Evolutionary conservation across 1,140 invertebrate genomes (phyloP).

Genomic region (Brachionus sp.): DNA sequence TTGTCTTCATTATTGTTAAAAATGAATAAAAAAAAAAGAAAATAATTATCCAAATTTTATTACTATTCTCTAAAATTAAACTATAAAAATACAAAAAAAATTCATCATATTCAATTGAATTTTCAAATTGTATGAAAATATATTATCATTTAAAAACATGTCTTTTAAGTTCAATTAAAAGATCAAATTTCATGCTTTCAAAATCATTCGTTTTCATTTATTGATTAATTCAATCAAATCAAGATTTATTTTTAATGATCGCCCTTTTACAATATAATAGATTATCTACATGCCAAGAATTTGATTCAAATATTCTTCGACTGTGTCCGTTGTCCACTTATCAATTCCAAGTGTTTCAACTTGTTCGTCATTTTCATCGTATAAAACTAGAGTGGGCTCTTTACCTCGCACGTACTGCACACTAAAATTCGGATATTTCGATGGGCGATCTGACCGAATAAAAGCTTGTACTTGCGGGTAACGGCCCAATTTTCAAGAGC

Average conservation of each 20-base stretch:
- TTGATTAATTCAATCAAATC: conserved; percentile 38
- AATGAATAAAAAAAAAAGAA: too few relatives aligned
- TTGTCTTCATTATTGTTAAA: too few relatives aligned
- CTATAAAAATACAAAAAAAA: conserved; percentile 1
- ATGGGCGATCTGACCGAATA: conserved; percentile 78
- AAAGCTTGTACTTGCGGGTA: conserved; percentile 84
- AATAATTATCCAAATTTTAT: too few relatives aligned
- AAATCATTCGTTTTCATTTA: conserved; percentile 2
- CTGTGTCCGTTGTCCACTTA: conserved; percentile 92
- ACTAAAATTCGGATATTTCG: conserved; percentile 79
- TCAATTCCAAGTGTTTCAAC: conserved; percentile 77
- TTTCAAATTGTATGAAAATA: conserved; percentile 20
- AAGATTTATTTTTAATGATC: neutral
- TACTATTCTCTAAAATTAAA: neutral
- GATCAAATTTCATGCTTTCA: conserved; percentile 28
- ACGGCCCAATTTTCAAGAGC: conserved; percentile 87
- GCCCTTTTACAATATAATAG: neutral
- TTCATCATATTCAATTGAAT: conserved; percentile 1
- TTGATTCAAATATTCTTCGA: conserved; percentile 85
- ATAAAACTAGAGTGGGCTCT: conserved; percentile 84
- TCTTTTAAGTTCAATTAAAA: conserved; percentile 38
- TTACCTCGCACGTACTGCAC: conserved; percentile 83
- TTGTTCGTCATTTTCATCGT: conserved; percentile 64
- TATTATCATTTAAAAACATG: conserved; percentile 24
- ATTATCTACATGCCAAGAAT: conserved; percentile 65